Evolutionary conservation across 2,797 vertebrate genomes (phyloP).

Genomic region (Leptoclinus maculatus): DNA sequence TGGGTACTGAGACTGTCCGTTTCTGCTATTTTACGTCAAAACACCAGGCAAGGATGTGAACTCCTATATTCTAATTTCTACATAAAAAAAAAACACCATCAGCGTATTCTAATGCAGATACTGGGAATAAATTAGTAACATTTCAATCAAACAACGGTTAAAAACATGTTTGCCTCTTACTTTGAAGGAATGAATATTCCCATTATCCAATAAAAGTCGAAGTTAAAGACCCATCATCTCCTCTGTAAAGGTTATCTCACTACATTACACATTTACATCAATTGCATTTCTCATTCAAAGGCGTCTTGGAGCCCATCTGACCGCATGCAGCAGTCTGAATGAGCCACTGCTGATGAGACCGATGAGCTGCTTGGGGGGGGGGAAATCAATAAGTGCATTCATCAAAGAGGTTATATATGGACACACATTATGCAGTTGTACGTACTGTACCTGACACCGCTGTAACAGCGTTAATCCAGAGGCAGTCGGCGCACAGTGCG

Average conservation of each 20-base stretch:
- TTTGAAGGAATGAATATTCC: neutral
- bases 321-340: constrained; percentile 68
- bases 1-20: constrained; percentile 71
- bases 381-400: neutral
- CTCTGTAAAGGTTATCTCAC: constrained; percentile 32
- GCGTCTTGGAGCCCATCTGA: constrained; percentile 35
- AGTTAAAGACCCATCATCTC: constrained; percentile 8
- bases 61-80: constrained; percentile 10
- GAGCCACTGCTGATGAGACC: constrained; percentile 29
- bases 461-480: constrained; percentile 14
- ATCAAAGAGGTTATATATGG: neutral
- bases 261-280: constrained; percentile 42
- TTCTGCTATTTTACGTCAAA: constrained; percentile 64
- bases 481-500: constrained; percentile 49
- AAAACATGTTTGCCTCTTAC: neutral
- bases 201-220: constrained; percentile 8
- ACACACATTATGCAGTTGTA: constrained; percentile 1
- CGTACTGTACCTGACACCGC: constrained; percentile 61
- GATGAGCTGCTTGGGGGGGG: neutral
- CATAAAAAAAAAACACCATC: neutral
- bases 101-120: neutral
- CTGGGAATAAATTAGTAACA: neutral
- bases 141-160: neutral
- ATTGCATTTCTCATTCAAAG: constrained; percentile 49
- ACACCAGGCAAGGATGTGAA: constrained; percentile 45